These are phyloP conservation scores for Apeira syringaria DNA, from an alignment of 2,888 invertebrate genomes.

Conservation along the genomic window DNA sequence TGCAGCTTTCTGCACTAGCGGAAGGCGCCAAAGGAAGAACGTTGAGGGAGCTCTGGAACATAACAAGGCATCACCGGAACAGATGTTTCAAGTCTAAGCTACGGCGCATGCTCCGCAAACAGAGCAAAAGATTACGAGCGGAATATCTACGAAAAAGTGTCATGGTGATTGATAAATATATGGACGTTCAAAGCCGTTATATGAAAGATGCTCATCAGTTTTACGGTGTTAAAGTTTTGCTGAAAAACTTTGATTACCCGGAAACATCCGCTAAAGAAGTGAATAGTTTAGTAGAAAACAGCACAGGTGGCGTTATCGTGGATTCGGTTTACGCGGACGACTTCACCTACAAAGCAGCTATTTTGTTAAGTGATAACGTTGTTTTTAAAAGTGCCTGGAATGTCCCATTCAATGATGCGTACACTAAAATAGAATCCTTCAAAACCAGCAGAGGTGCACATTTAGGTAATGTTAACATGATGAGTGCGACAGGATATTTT, in stretches of 20 bases:
- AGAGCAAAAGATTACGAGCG: slow-evolving; percentile 38
- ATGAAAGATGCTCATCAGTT: slow-evolving; percentile 40
- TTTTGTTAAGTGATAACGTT: slow-evolving; percentile 53
- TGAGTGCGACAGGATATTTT: slow-evolving; percentile 54
- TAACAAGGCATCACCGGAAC: slow-evolving; percentile 47
- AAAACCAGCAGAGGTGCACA: not conserved
- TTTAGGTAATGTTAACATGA: slow-evolving; percentile 55
- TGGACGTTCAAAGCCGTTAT: slow-evolving; percentile 47
- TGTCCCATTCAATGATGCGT: slow-evolving; percentile 47
- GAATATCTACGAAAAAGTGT: slow-evolving; percentile 46
- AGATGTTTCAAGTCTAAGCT: slow-evolving; percentile 52
- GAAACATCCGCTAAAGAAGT: slow-evolving; percentile 38
- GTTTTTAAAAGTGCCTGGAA: slow-evolving; percentile 56
- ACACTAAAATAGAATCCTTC: slow-evolving; percentile 44
- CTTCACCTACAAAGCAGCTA: slow-evolving; percentile 43
- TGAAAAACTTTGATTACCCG: slow-evolving; percentile 47
- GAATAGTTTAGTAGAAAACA: slow-evolving; percentile 41
- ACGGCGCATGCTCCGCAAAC: slow-evolving; percentile 40
- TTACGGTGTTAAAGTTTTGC: slow-evolving; percentile 44
- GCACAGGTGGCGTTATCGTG: slow-evolving; percentile 40
- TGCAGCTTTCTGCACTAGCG: slow-evolving; percentile 55
- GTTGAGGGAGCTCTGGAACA: slow-evolving; percentile 49
- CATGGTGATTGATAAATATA: slow-evolving; percentile 49
- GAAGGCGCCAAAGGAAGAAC: slow-evolving; percentile 55
- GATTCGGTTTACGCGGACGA: slow-evolving; percentile 47